Evolutionary conservation across 2,888 invertebrate genomes (phyloP).

Genomic region (Cataglyphis cursor): DNA sequence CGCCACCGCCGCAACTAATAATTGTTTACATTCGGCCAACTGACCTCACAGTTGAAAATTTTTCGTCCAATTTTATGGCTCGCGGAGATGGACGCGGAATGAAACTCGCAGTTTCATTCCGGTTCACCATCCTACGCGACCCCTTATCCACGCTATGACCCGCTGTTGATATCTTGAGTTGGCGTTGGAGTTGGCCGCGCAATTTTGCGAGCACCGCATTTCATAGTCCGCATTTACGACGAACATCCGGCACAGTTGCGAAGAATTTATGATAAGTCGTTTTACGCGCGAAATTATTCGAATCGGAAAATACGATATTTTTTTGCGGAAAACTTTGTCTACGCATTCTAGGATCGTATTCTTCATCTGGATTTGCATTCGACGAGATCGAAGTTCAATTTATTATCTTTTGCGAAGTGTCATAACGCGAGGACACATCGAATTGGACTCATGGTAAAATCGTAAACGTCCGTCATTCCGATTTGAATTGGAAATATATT

Average conservation of each 20-base stretch:
- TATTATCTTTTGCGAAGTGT: conserved; percentile 16
- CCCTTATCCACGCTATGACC: conserved; percentile 14
- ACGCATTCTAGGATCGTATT: not conserved
- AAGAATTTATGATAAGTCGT: conserved; percentile 18
- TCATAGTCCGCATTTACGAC: conserved; percentile 16
- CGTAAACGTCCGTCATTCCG: no score
- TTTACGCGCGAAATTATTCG: conserved; percentile 17
- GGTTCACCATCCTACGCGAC: not conserved
- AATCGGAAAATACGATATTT: not conserved
- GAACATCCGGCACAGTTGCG: not conserved
- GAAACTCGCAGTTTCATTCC: not conserved
- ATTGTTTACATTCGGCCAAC: conserved; percentile 1
- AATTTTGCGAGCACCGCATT: conserved; percentile 11
- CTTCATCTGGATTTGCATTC: not conserved
- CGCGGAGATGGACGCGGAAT: conserved; percentile 7
- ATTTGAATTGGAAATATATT: not conserved
- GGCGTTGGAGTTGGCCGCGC: not conserved
- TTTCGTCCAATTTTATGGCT: not conserved
- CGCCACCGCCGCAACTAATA: no score
- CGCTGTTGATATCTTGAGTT: not conserved
- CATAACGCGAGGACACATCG: not conserved
- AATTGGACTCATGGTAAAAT: not conserved
- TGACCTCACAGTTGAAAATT: conserved; percentile 1
- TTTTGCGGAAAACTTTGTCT: not conserved
- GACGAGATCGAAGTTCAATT: not conserved